Conservation (phyloP, 2,888 invertebrate species). For the Dascillus cervinus region DNA sequence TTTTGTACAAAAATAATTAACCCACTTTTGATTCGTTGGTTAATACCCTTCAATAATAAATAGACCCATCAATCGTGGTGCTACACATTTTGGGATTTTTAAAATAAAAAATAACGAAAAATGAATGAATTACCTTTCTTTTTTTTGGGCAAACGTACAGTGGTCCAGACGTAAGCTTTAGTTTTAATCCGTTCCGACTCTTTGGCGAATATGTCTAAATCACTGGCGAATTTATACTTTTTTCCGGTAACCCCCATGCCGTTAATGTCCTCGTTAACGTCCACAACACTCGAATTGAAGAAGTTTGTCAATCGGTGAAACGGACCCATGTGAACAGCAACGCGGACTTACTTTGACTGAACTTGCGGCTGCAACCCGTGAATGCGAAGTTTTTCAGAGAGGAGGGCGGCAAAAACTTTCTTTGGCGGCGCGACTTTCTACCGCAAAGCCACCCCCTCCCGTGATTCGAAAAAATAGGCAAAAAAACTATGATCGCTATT, state of each 20-base stretch:
- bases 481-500: not conserved
- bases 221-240: constrained; percentile 50
- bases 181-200: constrained; percentile 42
- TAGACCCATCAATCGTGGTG: no score
- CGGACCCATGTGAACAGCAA: constrained; percentile 46
- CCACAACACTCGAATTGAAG: constrained; percentile 46
- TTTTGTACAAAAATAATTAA: no score
- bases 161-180: constrained; percentile 48
- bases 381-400: constrained; percentile 3
- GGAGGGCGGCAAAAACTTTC: constrained; percentile 10
- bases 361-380: not conserved
- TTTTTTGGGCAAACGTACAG: constrained; percentile 45
- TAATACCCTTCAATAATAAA: no score
- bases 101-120: no score
- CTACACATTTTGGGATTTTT: no score
- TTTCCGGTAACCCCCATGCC: constrained; percentile 40
- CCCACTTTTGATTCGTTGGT: no score
- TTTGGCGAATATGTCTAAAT: constrained; percentile 41
- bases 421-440: constrained; percentile 9
- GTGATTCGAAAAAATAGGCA: no score
- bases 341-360: constrained; percentile 6
- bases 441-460: not conserved
- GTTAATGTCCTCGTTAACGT: constrained; percentile 43
- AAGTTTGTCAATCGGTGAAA: constrained; percentile 54
- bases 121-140: constrained; percentile 42